Base-by-base conservation (phyloP, 2,888 invertebrate genomes). In the Panzeria rudis region DNA sequence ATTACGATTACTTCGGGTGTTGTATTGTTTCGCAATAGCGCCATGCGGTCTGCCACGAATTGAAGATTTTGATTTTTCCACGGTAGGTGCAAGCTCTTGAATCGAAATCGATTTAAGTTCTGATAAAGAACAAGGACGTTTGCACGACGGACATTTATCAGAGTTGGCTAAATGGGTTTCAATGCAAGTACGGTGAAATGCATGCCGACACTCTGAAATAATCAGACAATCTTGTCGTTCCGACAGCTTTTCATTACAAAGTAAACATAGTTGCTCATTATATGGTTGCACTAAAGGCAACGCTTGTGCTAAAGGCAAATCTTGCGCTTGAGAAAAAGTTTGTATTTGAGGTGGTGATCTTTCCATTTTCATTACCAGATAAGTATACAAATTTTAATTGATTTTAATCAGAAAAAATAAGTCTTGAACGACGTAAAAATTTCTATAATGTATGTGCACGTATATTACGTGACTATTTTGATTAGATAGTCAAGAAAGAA, bases 201-300 rank as follows among this genome's bases (percentile, higher is more conserved):
- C 25, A 54, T 54, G 25, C 11, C 25, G n/a, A 13, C 25, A 54
- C 25, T 54, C 54, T 17, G 54, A 25, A 54, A 54, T 41, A 62
- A 62, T 20, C 13, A 62, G 15, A 41, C 62, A 38, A 11, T 62
- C 41, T 41, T 61, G 32, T n/a, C 20, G 20, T 11, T 61, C 59
- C 5, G n/a, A 35, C 17, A 61, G 2, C 17, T n/a, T n/a, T 17
- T 32, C 59, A 61, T 61, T 61, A 8, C 32, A 35, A 35, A 35
- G 17, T 61, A 32, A 17, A 61, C 25, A 32, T 2, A 38, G 38
- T 38, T 38, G 9, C 3, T 38, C 38, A 38, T 38, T 8, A 11
- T 9, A 11, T 38, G 38, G 11, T 38, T 38, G 38, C 11, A 11
- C 38, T 38, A 38, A 23, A 61, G 59, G 9, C 35, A 32, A 8